A percentile compares a stretch with the other conserved stretches of the same genome.
phyloP scores from a whole-genome alignment of 2,888 invertebrate species.

The Dasypogon diadema region DNA sequence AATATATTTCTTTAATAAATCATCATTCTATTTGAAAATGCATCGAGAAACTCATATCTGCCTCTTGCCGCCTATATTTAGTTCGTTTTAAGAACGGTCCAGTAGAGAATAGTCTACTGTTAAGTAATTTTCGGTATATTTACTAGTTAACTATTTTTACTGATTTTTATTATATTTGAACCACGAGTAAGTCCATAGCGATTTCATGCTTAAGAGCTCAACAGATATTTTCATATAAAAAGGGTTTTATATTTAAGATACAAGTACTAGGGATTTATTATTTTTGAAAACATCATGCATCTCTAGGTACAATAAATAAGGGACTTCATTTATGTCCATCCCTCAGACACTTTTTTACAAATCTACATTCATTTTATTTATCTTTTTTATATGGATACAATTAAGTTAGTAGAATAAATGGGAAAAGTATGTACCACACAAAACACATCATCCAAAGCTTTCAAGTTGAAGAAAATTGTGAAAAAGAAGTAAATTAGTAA shows the following conservation, averaged over 20 bases:
- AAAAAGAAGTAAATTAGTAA: constrained; percentile 38
- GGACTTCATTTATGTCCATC: constrained; percentile 23
- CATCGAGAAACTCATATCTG: constrained; percentile 10
- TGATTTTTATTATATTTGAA: constrained; percentile 11
- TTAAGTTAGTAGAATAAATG: constrained; percentile 40
- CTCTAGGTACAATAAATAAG: too few relatives aligned
- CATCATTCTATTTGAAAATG: background rate
- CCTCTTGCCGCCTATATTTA: constrained; percentile 32
- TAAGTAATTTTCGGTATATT: constrained; percentile 27
- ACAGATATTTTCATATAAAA: constrained; percentile 38
- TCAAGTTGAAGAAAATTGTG: constrained; percentile 45
- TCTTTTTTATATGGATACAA: constrained; percentile 33
- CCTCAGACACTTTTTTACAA: constrained; percentile 36
- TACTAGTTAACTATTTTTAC: constrained; percentile 44
- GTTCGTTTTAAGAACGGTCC: constrained; percentile 32
- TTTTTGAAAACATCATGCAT: constrained; percentile 12
- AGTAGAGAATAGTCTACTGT: constrained; percentile 12
- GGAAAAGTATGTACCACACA: constrained; percentile 41
- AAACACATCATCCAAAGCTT: constrained; percentile 53
- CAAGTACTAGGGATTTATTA: constrained; percentile 21
- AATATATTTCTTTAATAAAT: background rate
- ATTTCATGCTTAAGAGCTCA: constrained; percentile 35
- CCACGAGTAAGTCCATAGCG: constrained; percentile 13
- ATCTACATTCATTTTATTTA: constrained; percentile 38
- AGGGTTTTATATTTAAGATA: background rate